phyloP scores from a whole-genome alignment of 2,113 vertebrate species.

The Cephalopterus ornatus region DNA sequence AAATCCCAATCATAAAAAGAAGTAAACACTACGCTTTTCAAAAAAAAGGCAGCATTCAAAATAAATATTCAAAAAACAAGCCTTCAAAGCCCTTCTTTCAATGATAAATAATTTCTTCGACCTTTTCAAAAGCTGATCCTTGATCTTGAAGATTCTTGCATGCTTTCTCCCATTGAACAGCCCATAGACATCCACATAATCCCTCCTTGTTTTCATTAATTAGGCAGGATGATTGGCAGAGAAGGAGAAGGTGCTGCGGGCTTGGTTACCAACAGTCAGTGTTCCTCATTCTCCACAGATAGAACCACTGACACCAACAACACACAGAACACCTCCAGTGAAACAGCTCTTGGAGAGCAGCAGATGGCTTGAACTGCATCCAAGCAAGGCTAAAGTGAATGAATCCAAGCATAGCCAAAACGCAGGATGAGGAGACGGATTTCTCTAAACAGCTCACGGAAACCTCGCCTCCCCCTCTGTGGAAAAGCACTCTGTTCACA shows the following conservation, averaged over 20 bases:
- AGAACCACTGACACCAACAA: neutral
- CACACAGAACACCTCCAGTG: neutral
- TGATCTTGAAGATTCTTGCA: neutral
- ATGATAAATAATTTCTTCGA: neutral
- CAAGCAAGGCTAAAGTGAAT: constrained; percentile 33
- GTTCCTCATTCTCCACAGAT: neutral
- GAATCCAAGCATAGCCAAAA: constrained; percentile 9
- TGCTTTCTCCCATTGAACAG: accelerated
- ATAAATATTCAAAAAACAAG: neutral
- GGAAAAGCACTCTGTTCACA: neutral
- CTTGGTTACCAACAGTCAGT: neutral
- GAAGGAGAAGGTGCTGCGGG: neutral
- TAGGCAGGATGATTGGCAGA: neutral
- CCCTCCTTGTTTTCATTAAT: neutral
- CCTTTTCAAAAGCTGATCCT: neutral
- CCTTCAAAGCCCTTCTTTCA: neutral
- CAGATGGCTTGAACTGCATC: constrained; percentile 57
- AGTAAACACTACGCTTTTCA: neutral
- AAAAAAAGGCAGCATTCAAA: neutral
- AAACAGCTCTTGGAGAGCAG: constrained; percentile 17
- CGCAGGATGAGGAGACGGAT: neutral
- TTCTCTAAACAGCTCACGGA: neutral
- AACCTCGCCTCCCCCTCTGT: neutral
- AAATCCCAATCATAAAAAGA: neutral
- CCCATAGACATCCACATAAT: neutral